Conservation (phyloP, 2,797 vertebrate species). For the Alauda arvensis region DNA sequence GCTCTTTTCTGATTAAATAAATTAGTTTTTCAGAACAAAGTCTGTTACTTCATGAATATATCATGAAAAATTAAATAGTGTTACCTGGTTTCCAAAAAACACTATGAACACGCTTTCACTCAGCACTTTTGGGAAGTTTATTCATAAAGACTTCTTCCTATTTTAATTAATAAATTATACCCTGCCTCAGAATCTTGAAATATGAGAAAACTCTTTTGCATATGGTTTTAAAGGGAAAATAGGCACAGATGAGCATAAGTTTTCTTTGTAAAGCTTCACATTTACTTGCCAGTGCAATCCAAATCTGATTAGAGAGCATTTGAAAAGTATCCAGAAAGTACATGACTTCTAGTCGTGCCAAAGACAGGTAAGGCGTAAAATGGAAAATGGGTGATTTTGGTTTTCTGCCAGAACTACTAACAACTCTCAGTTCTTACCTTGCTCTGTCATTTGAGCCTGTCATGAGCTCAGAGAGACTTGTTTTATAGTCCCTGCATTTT, state of each 20-base stretch:
- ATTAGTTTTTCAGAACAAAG: slow-evolving; percentile 16
- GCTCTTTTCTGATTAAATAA: neutral
- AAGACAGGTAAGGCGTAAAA: neutral
- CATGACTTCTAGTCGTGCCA: neutral
- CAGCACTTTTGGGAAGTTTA: neutral
- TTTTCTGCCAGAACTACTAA: neutral
- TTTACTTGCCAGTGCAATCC: neutral
- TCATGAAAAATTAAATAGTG: neutral
- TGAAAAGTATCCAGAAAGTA: neutral
- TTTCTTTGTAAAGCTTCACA: neutral
- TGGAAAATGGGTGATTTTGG: neutral
- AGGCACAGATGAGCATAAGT: neutral
- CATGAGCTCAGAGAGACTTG: neutral
- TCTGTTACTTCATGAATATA: slow-evolving; percentile 20
- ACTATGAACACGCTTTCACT: neutral
- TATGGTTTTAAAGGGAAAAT: neutral
- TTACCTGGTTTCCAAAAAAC: neutral
- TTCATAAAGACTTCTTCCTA: neutral
- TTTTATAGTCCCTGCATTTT: neutral
- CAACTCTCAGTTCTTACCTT: neutral
- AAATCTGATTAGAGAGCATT: neutral
- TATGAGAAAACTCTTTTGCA: neutral
- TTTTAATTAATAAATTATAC: neutral
- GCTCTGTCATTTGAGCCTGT: neutral
- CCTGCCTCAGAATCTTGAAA: neutral